Conservation (phyloP, 2,888 invertebrate genomes). For the Ligdia adustata region DNA sequence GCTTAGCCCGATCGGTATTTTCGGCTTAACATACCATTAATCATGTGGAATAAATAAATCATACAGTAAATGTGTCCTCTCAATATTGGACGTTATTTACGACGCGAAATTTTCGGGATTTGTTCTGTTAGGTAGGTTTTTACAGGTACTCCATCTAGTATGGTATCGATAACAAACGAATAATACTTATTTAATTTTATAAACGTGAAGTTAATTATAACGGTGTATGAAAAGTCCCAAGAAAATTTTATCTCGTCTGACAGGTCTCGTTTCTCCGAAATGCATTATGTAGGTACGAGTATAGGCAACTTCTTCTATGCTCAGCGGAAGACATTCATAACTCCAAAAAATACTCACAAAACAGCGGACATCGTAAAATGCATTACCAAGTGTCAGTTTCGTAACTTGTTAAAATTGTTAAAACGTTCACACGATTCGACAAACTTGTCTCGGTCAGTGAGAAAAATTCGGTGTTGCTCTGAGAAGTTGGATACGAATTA, state of each 20-base stretch:
- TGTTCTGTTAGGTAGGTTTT: slow-evolving; percentile 39
- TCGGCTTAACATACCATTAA: slow-evolving; percentile 72
- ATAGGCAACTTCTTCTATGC: neutral
- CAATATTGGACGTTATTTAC: slow-evolving; percentile 61
- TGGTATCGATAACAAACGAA: neutral
- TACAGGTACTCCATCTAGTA: slow-evolving; percentile 14
- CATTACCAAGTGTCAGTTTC: slow-evolving; percentile 37
- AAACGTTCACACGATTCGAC: slow-evolving; percentile 71
- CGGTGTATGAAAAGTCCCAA: neutral
- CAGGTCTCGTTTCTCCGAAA: slow-evolving; percentile 3
- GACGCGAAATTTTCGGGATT: slow-evolving; percentile 48
- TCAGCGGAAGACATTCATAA: slow-evolving; percentile 17
- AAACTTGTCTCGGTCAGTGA: slow-evolving; percentile 43
- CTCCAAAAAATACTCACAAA: slow-evolving; percentile 11
- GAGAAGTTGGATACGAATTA: too few relatives aligned
- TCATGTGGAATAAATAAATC: slow-evolving; percentile 67
- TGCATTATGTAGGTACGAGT: neutral
- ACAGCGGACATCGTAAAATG: slow-evolving; percentile 22
- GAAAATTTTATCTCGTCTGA: neutral
- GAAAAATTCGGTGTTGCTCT: slow-evolving; percentile 33
- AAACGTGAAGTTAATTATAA: neutral
- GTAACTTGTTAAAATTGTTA: slow-evolving; percentile 51
- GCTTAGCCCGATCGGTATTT: slow-evolving; percentile 81
- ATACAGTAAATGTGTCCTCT: slow-evolving; percentile 61
- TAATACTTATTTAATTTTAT: slow-evolving; percentile 3